Conservation (phyloP, 2,888 invertebrate genomes). For the Trissolcus brochymenae region DNA sequence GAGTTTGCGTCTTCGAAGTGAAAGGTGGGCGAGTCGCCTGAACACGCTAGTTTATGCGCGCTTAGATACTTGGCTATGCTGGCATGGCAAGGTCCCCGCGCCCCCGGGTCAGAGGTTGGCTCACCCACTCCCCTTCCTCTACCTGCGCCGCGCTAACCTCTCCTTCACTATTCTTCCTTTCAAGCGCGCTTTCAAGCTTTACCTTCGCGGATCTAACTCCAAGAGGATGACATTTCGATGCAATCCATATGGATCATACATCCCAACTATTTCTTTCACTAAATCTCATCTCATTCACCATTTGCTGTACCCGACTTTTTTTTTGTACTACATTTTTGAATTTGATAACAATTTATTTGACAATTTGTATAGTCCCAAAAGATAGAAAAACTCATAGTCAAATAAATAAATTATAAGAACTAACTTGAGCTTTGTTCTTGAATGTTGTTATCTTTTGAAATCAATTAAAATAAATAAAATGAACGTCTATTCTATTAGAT, state of each 20-base stretch:
- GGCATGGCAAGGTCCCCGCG: conserved; percentile 72
- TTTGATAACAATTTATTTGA: too few relatives aligned
- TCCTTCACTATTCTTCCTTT: conserved; percentile 59
- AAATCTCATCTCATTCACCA: not conserved
- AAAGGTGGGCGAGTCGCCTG: conserved; percentile 72
- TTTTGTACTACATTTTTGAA: not conserved
- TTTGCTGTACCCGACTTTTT: not conserved
- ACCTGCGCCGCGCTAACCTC: conserved; percentile 46
- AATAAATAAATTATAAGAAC: too few relatives aligned
- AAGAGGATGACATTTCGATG: conserved; percentile 55
- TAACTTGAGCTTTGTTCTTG: too few relatives aligned
- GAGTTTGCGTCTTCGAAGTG: conserved; percentile 71
- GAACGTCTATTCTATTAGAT: too few relatives aligned
- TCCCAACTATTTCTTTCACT: conserved; percentile 17
- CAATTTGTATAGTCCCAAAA: too few relatives aligned
- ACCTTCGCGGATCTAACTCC: conserved; percentile 56
- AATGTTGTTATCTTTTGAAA: too few relatives aligned
- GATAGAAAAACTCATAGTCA: too few relatives aligned
- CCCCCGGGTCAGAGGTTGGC: conserved; percentile 74
- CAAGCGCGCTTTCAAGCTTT: conserved; percentile 54
- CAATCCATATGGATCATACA: conserved; percentile 53
- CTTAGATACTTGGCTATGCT: conserved; percentile 63
- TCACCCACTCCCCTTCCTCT: conserved; percentile 67
- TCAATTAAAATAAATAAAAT: too few relatives aligned
- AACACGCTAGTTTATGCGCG: conserved; percentile 66